Percentiles rank a stretch among this genome's conserved stretches.
These are phyloP conservation scores for Sylvia borin DNA, from an alignment of 2,797 vertebrate genomes.

Conservation along the genomic window DNA sequence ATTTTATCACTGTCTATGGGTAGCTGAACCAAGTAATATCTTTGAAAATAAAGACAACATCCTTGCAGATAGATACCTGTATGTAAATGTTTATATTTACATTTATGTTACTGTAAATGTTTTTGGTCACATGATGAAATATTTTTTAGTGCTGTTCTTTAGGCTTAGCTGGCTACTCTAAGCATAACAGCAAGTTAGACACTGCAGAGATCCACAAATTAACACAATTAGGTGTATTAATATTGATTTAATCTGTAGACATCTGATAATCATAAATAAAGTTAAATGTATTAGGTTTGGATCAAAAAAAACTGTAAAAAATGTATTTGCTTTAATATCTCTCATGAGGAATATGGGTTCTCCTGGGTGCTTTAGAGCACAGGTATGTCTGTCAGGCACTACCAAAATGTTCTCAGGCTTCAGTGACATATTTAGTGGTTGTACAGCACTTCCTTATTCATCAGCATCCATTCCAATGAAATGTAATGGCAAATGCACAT, in stretches of 20 bases:
- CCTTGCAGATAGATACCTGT: background rate
- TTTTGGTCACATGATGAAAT: background rate
- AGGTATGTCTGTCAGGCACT: background rate
- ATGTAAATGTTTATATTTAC: background rate
- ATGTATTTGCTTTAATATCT: background rate
- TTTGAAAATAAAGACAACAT: background rate
- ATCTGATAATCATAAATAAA: background rate
- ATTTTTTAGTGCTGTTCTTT: background rate
- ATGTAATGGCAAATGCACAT: slow-evolving; percentile 16
- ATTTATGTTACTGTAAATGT: background rate
- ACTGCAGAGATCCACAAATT: background rate
- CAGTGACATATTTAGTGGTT: background rate
- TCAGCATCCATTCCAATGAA: slow-evolving; percentile 8
- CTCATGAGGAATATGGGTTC: background rate
- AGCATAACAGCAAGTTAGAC: background rate
- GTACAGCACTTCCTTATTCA: slow-evolving; percentile 1
- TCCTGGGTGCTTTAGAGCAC: background rate
- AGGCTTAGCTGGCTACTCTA: background rate
- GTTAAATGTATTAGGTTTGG: background rate
- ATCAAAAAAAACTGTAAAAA: background rate
- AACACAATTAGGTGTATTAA: background rate
- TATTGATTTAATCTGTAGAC: background rate
- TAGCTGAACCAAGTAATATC: background rate
- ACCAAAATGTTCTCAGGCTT: background rate
- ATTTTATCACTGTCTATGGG: background rate